These are phyloP conservation scores for Fukomys damarensis DNA, from an alignment of 2,113 vertebrate genomes.

Conservation along the genomic window DNA sequence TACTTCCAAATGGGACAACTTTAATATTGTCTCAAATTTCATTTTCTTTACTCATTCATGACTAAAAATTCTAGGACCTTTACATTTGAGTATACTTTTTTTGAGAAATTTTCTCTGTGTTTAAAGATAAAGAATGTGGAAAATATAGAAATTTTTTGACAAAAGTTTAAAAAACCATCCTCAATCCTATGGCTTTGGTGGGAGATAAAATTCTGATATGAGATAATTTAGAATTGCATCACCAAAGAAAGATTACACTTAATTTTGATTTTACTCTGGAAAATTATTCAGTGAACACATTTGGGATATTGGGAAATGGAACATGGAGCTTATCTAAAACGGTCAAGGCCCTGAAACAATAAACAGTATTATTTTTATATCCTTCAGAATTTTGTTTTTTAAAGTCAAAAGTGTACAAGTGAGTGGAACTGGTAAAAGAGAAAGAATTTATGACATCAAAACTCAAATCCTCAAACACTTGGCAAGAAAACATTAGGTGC, in stretches of 20 bases:
- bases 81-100: neutral
- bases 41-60: conserved; percentile 6
- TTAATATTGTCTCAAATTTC: neutral
- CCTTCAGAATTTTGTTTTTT: neutral
- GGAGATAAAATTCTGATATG: conserved; percentile 1
- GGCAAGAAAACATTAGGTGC: neutral
- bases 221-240: neutral
- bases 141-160: neutral
- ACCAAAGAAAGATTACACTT: neutral
- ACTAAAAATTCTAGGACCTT: conserved; percentile 7
- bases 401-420: neutral
- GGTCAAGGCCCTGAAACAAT: neutral
- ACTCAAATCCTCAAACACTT: neutral
- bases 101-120: neutral
- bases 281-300: conserved; percentile 10
- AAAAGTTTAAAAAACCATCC: conserved; percentile 18
- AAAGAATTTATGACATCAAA: neutral
- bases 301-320: conserved; percentile 19
- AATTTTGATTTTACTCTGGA: conserved; percentile 38
- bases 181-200: neutral
- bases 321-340: conserved; percentile 30
- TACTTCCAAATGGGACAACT: neutral
- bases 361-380: neutral
- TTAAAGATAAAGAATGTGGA: neutral
- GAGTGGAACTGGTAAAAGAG: neutral